phyloP scores from a whole-genome alignment of 1,140 invertebrate species.

The Papilio dardanus region DNA sequence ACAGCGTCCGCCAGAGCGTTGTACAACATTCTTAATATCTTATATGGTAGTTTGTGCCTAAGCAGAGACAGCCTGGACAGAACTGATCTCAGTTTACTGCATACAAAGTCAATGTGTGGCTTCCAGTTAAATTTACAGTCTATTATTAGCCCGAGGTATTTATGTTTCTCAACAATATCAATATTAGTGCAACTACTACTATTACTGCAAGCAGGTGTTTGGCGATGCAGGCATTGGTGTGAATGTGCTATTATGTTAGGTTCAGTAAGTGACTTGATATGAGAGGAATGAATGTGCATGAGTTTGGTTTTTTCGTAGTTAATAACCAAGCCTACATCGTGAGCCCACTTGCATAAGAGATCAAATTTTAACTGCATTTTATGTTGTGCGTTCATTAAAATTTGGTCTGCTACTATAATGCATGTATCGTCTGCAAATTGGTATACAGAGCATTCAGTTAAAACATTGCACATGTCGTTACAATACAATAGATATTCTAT shows the following conservation, averaged over 20 bases:
- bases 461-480: constrained; percentile 36
- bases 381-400: neutral
- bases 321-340: constrained; percentile 8
- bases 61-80: constrained; percentile 39
- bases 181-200: neutral
- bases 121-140: neutral
- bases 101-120: neutral
- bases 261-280: neutral
- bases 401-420: neutral
- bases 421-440: constrained; percentile 39
- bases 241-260: neutral
- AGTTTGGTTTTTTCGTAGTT: neutral
- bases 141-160: constrained; percentile 36
- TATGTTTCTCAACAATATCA: constrained; percentile 12
- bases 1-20: constrained; percentile 38
- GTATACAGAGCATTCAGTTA: constrained; percentile 27
- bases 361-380: neutral
- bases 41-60: constrained; percentile 44
- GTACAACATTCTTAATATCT: constrained; percentile 39
- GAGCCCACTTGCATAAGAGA: neutral
- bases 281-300: constrained; percentile 2
- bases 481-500: constrained; percentile 31
- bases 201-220: neutral
- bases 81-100: constrained; percentile 30
- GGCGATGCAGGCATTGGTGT: neutral